Evolutionary conservation across 2,113 vertebrate genomes (phyloP).

Genomic region (Sardina pilchardus): DNA sequence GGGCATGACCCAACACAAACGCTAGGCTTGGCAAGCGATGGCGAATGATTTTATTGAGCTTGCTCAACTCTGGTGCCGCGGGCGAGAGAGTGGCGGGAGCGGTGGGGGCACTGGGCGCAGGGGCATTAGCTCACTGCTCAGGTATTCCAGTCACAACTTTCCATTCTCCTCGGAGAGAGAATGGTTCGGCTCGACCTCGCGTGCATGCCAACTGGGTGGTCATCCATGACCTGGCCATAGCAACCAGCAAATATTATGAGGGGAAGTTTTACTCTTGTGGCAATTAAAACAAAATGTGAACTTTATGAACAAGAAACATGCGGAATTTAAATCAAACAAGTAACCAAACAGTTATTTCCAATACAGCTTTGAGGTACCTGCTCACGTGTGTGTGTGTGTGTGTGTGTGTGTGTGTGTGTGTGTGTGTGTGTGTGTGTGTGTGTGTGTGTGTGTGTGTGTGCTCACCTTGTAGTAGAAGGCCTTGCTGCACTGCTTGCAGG

Average conservation of each 20-base stretch:
- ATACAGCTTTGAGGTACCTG: too few species aligned
- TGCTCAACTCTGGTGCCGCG: background rate
- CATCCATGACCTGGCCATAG: background rate
- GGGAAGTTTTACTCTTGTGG: background rate
- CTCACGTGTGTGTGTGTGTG: background rate
- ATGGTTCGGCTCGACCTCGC: background rate
- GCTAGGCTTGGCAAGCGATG: background rate
- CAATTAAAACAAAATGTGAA: background rate
- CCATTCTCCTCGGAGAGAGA: background rate
- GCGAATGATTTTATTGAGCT: background rate
- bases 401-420: too few species aligned
- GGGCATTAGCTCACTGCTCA: constrained; percentile 1
- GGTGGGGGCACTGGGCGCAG: background rate
- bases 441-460: too few species aligned
- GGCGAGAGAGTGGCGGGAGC: background rate
- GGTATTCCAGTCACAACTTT: background rate
- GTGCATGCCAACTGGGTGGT: background rate
- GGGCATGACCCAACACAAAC: constrained; percentile 11
- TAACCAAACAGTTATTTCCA: too few species aligned
- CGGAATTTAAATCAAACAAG: background rate
- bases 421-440: too few species aligned
- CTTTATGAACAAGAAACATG: background rate
- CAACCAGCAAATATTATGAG: background rate
- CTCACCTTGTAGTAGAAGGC: constrained; percentile 94
- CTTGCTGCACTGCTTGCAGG: constrained; percentile 86